Conservation (phyloP, 2,888 invertebrate species). For the Halictus quadricinctus region DNA sequence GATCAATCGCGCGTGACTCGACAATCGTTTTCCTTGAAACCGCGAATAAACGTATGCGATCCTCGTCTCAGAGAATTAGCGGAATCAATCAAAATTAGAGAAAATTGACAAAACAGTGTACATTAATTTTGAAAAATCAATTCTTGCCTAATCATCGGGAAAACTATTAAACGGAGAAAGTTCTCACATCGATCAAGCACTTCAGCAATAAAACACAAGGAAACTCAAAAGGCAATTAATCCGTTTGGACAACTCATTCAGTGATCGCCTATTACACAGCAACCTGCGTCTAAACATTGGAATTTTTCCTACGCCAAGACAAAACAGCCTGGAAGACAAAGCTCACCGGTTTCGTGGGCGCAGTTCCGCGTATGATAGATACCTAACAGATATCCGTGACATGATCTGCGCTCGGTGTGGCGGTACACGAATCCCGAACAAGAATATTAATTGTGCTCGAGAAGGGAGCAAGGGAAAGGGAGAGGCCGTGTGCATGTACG, state of each 20-base stretch:
- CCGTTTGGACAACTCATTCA: neutral
- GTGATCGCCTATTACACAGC: conserved; percentile 39
- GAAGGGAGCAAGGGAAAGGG: conserved; percentile 51
- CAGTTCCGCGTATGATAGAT: conserved; percentile 74
- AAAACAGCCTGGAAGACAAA: conserved; percentile 22
- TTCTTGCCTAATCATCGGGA: neutral
- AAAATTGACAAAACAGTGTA: neutral
- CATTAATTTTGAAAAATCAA: too few species aligned
- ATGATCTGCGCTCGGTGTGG: conserved; percentile 73
- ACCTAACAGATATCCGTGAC: conserved; percentile 70
- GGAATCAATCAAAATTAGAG: neutral
- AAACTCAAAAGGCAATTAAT: neutral
- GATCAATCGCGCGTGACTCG: neutral
- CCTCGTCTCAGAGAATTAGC: neutral
- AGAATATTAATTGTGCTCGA: conserved; percentile 78
- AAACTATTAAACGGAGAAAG: neutral
- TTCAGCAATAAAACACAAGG: neutral
- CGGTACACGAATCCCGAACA: conserved; percentile 74
- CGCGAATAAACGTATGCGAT: neutral
- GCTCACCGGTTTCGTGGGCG: conserved; percentile 46
- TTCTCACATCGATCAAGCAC: neutral
- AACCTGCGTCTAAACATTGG: conserved; percentile 44
- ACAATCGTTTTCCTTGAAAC: conserved; percentile 7
- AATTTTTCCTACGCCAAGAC: neutral
- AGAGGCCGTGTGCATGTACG: conserved; percentile 29